Conservation (phyloP, 2,888 invertebrate species). For the Nezara viridula region DNA sequence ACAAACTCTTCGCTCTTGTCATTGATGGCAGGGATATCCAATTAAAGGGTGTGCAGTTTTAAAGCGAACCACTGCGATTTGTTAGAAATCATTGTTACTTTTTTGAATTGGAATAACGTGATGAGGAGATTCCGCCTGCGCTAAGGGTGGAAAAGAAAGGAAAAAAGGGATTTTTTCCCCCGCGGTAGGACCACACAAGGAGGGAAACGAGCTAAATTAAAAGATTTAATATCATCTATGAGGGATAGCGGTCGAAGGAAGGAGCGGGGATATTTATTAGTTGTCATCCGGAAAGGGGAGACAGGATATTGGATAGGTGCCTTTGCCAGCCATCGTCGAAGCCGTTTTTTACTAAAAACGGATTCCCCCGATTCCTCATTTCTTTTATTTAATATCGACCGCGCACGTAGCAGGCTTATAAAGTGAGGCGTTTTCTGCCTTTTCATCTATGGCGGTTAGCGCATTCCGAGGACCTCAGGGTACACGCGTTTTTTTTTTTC, state of each 20-base stretch:
- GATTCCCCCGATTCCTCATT: conserved; percentile 21
- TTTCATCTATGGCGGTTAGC: neutral
- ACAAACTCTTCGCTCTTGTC: too few relatives aligned
- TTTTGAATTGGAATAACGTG: neutral
- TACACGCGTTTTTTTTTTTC: neutral
- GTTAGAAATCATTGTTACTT: neutral
- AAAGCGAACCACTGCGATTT: neutral
- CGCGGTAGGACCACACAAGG: conserved; percentile 29
- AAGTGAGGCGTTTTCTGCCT: neutral
- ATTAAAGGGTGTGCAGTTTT: neutral
- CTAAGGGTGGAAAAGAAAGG: neutral
- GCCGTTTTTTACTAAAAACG: conserved; percentile 28
- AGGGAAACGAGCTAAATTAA: conserved; percentile 46
- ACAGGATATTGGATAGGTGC: conserved; percentile 47
- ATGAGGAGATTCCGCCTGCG: neutral
- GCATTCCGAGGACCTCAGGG: neutral
- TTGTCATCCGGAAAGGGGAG: conserved; percentile 46
- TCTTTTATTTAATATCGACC: conserved; percentile 36
- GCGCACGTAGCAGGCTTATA: conserved; percentile 18
- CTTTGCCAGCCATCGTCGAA: neutral
- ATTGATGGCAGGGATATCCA: too few relatives aligned
- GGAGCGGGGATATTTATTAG: conserved; percentile 31
- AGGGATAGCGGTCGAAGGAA: neutral
- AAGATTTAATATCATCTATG: conserved; percentile 34
- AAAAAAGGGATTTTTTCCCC: neutral